These are phyloP conservation scores for Tetramorium simillimum DNA, from an alignment of 1,140 invertebrate species.

Conservation along the genomic window DNA sequence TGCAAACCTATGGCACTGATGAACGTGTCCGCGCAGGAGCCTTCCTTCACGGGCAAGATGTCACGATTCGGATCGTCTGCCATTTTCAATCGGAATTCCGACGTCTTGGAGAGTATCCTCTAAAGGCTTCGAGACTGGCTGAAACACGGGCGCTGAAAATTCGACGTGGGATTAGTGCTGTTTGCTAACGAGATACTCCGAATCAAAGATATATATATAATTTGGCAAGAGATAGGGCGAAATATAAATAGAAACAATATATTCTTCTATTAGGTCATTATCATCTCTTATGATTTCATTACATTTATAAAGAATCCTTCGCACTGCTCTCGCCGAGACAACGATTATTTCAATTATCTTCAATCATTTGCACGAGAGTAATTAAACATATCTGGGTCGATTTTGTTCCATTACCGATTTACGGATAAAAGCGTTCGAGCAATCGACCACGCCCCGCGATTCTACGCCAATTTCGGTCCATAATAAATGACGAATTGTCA, in stretches of 20 bases:
- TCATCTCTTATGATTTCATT: neutral
- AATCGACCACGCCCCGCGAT: neutral
- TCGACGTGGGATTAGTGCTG: neutral
- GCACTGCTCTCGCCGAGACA: neutral
- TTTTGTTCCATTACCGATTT: slow-evolving; percentile 8
- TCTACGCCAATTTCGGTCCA: neutral
- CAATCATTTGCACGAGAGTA: slow-evolving; percentile 17
- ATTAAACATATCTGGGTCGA: slow-evolving; percentile 25
- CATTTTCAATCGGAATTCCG: slow-evolving; percentile 68
- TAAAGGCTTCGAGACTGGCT: neutral
- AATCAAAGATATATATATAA: neutral
- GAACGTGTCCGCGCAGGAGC: slow-evolving; percentile 75
- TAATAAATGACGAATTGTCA: neutral
- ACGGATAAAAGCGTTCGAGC: neutral
- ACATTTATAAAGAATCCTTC: neutral
- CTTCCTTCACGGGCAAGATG: slow-evolving; percentile 76
- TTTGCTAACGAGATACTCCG: neutral
- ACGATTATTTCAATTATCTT: neutral
- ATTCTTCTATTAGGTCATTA: neutral
- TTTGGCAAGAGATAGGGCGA: neutral
- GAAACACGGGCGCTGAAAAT: slow-evolving; percentile 26
- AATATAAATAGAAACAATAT: neutral
- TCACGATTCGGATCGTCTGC: slow-evolving; percentile 78
- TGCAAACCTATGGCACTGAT: slow-evolving; percentile 76
- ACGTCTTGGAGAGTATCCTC: slow-evolving; percentile 2